phyloP scores from a whole-genome alignment of 2,113 vertebrate genomes.

The Nymphicus hollandicus region DNA sequence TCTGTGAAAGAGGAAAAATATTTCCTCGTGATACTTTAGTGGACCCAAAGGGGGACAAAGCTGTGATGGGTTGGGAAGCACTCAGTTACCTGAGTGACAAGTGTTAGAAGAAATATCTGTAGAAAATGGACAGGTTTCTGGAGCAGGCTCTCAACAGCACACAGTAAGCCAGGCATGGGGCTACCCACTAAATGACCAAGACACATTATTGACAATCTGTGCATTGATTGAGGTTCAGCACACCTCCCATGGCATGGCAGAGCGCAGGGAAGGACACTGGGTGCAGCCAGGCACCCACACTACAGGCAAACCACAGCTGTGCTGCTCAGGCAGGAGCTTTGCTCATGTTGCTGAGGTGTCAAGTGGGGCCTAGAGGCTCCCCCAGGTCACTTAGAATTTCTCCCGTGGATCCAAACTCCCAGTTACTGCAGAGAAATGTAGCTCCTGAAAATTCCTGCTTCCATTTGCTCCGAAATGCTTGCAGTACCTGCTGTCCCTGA shows the following conservation, averaged over 20 bases:
- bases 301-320: not conserved
- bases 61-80: not conserved
- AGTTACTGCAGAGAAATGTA: not conserved
- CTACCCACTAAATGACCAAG: not conserved
- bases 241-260: not conserved
- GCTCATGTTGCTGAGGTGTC: rapidly evolving
- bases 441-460: not conserved
- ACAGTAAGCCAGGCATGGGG: not conserved
- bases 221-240: not conserved
- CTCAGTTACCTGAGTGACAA: not conserved
- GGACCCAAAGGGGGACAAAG: not conserved
- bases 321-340: not conserved
- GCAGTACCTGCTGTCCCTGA: not conserved
- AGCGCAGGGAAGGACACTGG: not conserved
- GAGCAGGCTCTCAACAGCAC: not conserved
- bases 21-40: not conserved
- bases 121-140: not conserved
- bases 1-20: not conserved
- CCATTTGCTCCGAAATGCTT: not conserved
- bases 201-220: not conserved
- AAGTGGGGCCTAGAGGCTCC: not conserved
- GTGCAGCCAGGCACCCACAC: not conserved
- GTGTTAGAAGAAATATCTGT: not conserved
- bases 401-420: not conserved
- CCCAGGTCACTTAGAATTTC: not conserved